Percentiles rank a stretch among this genome's conserved stretches.
Evolutionary conservation across 2,797 vertebrate genomes (phyloP).

Genomic region (Chaunax sp.): DNA sequence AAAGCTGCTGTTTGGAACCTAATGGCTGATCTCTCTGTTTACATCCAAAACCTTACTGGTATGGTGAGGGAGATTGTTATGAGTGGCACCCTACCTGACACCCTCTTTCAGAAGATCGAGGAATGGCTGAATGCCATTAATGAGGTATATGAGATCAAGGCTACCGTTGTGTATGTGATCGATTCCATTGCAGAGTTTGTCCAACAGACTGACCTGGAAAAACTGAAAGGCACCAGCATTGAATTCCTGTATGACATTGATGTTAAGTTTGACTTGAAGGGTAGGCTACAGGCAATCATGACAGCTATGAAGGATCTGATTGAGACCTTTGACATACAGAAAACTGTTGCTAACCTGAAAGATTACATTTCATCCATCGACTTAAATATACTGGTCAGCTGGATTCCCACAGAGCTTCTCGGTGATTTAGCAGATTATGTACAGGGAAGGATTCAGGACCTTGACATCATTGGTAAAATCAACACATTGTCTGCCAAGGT

Average conservation of each 20-base stretch:
- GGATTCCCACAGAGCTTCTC: conserved; percentile 74
- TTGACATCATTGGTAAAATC: conserved; percentile 84
- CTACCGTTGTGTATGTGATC: conserved; percentile 76
- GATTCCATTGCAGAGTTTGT: conserved; percentile 76
- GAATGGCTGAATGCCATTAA: conserved; percentile 82
- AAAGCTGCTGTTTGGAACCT: conserved; percentile 63
- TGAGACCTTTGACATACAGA: conserved; percentile 78
- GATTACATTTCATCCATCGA: conserved; percentile 64
- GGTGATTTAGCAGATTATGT: conserved; percentile 65
- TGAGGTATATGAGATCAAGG: conserved; percentile 83
- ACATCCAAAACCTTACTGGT: conserved; percentile 72
- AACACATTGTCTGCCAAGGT: conserved; percentile 77
- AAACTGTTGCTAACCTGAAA: conserved; percentile 74
- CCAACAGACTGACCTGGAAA: conserved; percentile 80
- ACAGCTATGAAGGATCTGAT: conserved; percentile 75
- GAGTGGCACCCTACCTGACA: conserved; percentile 72
- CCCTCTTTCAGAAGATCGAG: conserved; percentile 81
- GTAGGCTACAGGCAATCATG: conserved; percentile 73
- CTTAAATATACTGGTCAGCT: conserved; percentile 66
- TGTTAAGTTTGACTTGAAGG: conserved; percentile 78
- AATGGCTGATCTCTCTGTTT: conserved; percentile 71
- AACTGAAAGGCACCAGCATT: conserved; percentile 77
- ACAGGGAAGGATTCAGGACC: conserved; percentile 73
- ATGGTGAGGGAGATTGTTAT: conserved; percentile 81
- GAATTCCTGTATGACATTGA: conserved; percentile 86